Base-by-base conservation (phyloP, 2,888 invertebrate species). In the Coelinius sp. region DNA sequence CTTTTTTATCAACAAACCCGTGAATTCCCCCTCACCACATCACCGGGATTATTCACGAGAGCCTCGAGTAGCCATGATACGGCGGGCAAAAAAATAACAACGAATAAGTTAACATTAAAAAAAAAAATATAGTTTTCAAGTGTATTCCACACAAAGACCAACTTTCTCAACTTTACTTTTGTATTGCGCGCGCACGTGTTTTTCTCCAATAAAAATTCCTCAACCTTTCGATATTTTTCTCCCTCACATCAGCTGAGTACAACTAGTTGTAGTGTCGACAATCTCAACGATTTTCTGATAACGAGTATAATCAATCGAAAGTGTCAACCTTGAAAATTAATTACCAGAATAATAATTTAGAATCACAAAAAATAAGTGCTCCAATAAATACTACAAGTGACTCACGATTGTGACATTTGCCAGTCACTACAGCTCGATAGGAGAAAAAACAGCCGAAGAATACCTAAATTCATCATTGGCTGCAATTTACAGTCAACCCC, bases 141-240 rank as follows among this genome's bases (percentile, higher is more conserved):
- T 20, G 46, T 46, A 46, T 46, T 31, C 20, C 17, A 3, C 17
- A n/a, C 46, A 20, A 46, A 14, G 17, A 46, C 46, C 2, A 46
- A 17, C 46, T 2, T 46, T n/a, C 17, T 8, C 4, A 46, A n/a
- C n/a, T 7, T 59, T 14, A 14, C 22, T 52, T 2, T 22, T 52
- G 10, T 24, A 17, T 27, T 31, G 56, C 56, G 31, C 31, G 56
- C 56, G 56, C 56, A 59, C 56, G 56, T 31, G 56, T 5, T 31
- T 31, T 14, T 59, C 22, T 24, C 12, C 24, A 1, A 22, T 22
- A 12, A 52, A 41, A 24, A 24, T 10, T 52, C 52, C 10, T 24
- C 12, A 24, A 25, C 22, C 2, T 24, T 22, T 22, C 24, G 22
- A 24, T 8, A 24, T 12, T 24, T 31, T 59, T n/a, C 27, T 31